Evolutionary conservation across 2,113 vertebrate species (phyloP), one percentile per base, ranked within the genome.

Genomic region (Lamprologus callipterus): DNA sequence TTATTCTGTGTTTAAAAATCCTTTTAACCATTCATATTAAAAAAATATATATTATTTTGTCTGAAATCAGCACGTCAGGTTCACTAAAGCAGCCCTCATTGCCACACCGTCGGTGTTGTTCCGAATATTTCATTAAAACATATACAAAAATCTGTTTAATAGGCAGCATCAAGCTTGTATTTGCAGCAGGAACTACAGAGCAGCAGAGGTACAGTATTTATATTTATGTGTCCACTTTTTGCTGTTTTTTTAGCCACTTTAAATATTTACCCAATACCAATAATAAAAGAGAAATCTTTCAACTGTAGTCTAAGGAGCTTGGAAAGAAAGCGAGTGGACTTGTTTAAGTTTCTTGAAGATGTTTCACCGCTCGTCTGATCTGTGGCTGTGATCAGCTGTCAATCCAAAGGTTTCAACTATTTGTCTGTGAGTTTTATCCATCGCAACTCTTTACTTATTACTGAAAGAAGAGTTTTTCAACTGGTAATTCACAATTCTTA

Each of bases 11-110:
- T 5, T 19, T 14, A 33, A 60, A 60, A 47, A 26, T 26, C 23
- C 0, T 28, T 17, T 75, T 26, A 75, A 28, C 4, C 31, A 37
- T 55, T 55, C 0, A 0, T 7, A 54, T 73, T 26, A 10, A 26
- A 45, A 40, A 40, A 8, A 5, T 0, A 14, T 7, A 2, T 10
- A 1, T 63, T 35, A n/a, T 65, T 47, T 28, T 26, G 0, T 28
- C 16, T 1, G 0, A 78, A 31, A 49, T 49, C 42, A 49, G 23
- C 23, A 10, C 10, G 8, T 73, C 68, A 17, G 68, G 37, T 45
- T 16, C 4, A 13, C 0, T 31, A n/a, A 75, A 75, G 70, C 23
- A 19, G 4, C 6, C 16, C 9, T 12, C 0, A 11, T 13, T 8
- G 37, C 5, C 8, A 0, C 42, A n/a, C 17, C 4, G 17, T 5